A percentile compares a stretch with the other conserved stretches of the same genome.
phyloP scores from a whole-genome alignment of 2,113 vertebrate species.

The Verasper variegatus region DNA sequence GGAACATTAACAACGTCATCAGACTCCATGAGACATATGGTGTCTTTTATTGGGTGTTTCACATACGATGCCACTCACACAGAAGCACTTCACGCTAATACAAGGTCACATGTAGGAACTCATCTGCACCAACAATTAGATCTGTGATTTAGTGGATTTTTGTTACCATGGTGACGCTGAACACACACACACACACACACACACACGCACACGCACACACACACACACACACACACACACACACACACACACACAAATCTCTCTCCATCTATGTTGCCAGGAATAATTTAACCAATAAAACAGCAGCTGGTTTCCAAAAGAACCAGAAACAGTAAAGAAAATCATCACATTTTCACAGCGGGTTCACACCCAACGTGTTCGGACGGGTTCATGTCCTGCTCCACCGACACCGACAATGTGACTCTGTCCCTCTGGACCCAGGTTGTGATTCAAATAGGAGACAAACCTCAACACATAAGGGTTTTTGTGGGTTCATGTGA shows the following conservation, averaged over 20 bases:
- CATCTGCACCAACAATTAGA: constrained; percentile 31
- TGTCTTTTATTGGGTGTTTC: constrained; percentile 60
- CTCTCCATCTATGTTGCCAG: constrained; percentile 30
- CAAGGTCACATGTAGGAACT: constrained; percentile 49
- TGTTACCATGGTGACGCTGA: constrained; percentile 70
- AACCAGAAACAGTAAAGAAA: not conserved
- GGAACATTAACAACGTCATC: constrained; percentile 1
- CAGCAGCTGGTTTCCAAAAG: constrained; percentile 30
- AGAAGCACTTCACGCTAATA: constrained; percentile 58
- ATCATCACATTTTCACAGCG: not conserved
- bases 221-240: not conserved
- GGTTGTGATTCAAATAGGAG: not conserved
- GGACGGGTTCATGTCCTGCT: not conserved
- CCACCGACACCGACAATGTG: too few relatives aligned
- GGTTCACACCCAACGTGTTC: constrained; percentile 6
- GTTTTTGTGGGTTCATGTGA: not conserved
- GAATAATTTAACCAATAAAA: constrained; percentile 45
- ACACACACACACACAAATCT: not conserved
- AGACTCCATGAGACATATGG: constrained; percentile 1
- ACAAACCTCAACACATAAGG: not conserved
- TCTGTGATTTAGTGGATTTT: constrained; percentile 30
- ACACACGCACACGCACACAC: constrained; percentile 6
- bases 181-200: constrained; percentile 9
- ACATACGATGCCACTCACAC: constrained; percentile 43
- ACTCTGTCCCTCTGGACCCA: not conserved